These are phyloP conservation scores for Solenopsis fugax DNA, from an alignment of 1,140 invertebrate species.

Conservation along the genomic window DNA sequence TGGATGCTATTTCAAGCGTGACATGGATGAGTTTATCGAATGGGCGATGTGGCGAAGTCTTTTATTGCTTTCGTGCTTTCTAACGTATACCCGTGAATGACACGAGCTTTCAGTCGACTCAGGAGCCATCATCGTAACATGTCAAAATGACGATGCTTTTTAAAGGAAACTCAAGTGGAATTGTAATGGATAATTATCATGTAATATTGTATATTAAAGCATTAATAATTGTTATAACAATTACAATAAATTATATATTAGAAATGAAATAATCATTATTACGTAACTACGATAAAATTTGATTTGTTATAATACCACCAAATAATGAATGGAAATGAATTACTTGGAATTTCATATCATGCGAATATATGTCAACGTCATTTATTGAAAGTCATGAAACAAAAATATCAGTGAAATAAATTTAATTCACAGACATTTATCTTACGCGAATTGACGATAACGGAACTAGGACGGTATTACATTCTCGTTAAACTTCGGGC, in stretches of 20 bases:
- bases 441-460: neutral
- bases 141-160: neutral
- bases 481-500: conserved; percentile 1
- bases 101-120: conserved; percentile 11
- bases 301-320: neutral
- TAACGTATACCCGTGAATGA: neutral
- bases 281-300: neutral
- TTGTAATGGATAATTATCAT: neutral
- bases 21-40: conserved; percentile 65
- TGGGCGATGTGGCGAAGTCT: conserved; percentile 9
- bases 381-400: neutral
- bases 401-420: neutral
- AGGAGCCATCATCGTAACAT: neutral
- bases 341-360: neutral
- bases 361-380: conserved; percentile 9
- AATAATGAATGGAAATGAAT: conserved; percentile 6
- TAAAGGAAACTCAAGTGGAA: neutral
- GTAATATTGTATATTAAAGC: neutral
- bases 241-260: neutral
- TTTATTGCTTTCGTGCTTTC: conserved; percentile 30
- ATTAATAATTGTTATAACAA: neutral
- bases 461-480: neutral
- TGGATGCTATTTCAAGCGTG: conserved; percentile 61
- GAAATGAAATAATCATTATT: conserved; percentile 5
- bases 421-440: conserved; percentile 10